Evolutionary conservation across 35 echinoderm and acorn worm species (phyloP).

Genomic region (Eucidaris tribuloides): DNA sequence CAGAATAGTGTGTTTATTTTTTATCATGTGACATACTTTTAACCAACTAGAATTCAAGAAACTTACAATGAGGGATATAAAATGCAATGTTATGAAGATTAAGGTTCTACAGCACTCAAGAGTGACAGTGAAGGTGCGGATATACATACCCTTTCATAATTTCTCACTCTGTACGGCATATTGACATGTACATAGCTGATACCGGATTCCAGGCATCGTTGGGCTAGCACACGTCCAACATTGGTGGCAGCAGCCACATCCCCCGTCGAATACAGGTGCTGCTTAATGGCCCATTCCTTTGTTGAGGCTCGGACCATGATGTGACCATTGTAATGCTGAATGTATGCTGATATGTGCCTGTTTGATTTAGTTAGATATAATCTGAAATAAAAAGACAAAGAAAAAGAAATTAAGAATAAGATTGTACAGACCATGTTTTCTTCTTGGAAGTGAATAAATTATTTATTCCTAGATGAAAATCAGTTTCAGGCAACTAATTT

Average conservation of each 20-base stretch:
- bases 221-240: conserved; percentile 80
- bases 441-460: no score
- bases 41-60: no score
- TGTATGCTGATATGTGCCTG: conserved; percentile 60
- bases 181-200: conserved; percentile 66
- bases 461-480: no score
- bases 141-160: conserved; percentile 66
- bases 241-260: conserved; percentile 80
- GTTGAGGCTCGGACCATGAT: conserved; percentile 68
- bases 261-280: conserved; percentile 59
- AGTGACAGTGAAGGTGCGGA: background rate
- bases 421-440: background rate
- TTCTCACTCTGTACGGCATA: background rate
- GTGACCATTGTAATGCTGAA: conserved; percentile 82
- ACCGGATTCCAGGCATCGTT: conserved; percentile 83
- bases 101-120: background rate
- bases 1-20: no score
- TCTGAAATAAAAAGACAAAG: conserved; percentile 21
- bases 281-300: conserved; percentile 94
- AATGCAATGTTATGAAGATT: background rate
- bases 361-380: conserved; percentile 59
- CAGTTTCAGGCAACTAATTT: no score
- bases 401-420: background rate
- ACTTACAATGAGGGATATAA: no score
- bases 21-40: no score